Evolutionary conservation across 2,797 vertebrate genomes (phyloP), one percentile per base, ranked within the genome.

Genomic region (Bryconaethiops microstoma): DNA sequence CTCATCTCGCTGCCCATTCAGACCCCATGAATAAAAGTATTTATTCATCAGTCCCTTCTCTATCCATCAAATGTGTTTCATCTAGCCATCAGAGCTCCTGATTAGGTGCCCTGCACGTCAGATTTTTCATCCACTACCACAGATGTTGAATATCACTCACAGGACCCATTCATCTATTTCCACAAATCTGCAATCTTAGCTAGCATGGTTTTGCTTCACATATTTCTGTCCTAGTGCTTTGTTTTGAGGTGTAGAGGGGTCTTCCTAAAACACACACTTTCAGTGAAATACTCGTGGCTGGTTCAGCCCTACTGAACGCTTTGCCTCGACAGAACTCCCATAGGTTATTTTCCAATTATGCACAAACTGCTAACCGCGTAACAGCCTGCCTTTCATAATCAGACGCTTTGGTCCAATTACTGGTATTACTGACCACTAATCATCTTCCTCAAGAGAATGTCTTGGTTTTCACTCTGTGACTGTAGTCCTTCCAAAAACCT

Each of bases 191-290:
- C 86, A 81, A 85, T 76, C 9, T 82, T 45, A 23, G 80, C 83
- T 79, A 16, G 83, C 82, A 76, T 60, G 74, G 59, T 84, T 89
- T 89, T 85, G n/a, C 78, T 89, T 81, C 68, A 82, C 78, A 86
- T 83, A 39, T 76, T 82, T 64, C 81, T 59, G 81, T 62, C 70
- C 62, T 48, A 52, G 52, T 21, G 13, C 60, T 52, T 6, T 63
- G 76, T 25, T 65, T 17, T 1, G 72, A 62, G 84, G 50, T 86
- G 80, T 85, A 88, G 74, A 78, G 83, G 65, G 80, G 71, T 79
- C 6, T 81, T 80, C 82, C 80, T 55, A 29, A 29, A 68, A 35
- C 45, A 63, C 2, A 48, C 77, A 19, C 17, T 40, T 8, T 75
- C 60, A 62, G 59, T n/a, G 81, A 80, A 63, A 65, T 82, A 86